These are phyloP conservation scores for Philotrypesis tridentata DNA, from an alignment of 1,140 invertebrate genomes.

Conservation along the genomic window DNA sequence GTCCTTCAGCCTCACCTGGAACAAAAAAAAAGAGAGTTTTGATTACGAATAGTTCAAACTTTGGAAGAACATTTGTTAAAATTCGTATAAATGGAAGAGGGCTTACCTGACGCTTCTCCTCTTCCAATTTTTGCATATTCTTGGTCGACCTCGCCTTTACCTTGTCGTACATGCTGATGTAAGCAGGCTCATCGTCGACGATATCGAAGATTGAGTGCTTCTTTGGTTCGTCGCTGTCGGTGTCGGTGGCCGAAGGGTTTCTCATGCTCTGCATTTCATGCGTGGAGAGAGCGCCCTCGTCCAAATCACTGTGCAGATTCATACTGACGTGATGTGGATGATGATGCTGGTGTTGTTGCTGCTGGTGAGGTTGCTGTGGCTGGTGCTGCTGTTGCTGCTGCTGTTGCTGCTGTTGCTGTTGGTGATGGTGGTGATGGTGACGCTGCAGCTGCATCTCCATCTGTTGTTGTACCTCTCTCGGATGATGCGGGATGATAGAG, in stretches of 20 bases:
- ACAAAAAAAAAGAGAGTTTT: slow-evolving; percentile 9
- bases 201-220: slow-evolving; percentile 96
- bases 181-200: slow-evolving; percentile 90
- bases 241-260: slow-evolving; percentile 73
- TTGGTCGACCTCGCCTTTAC: slow-evolving; percentile 96
- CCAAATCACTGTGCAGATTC: slow-evolving; percentile 66
- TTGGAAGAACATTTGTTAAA: background rate
- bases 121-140: slow-evolving; percentile 92
- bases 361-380: slow-evolving; percentile 58
- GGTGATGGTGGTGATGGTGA: slow-evolving; percentile 57
- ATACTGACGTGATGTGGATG: slow-evolving; percentile 58
- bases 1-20: slow-evolving; percentile 79
- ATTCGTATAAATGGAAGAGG: background rate
- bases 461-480: slow-evolving; percentile 58
- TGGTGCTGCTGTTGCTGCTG: slow-evolving; percentile 58
- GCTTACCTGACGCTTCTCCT: slow-evolving; percentile 89
- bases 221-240: slow-evolving; percentile 84
- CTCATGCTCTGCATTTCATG: slow-evolving; percentile 67
- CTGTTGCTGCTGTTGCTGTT: slow-evolving; percentile 58
- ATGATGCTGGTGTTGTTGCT: slow-evolving; percentile 60
- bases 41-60: background rate
- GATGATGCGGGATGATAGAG: slow-evolving; percentile 55
- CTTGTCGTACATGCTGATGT: slow-evolving; percentile 99
- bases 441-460: slow-evolving; percentile 56
- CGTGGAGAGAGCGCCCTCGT: slow-evolving; percentile 65